Percentiles rank a stretch among this genome's conserved stretches.
These are phyloP conservation scores for Etheostoma spectabile DNA, from an alignment of 2,113 vertebrate species.

Conservation along the genomic window DNA sequence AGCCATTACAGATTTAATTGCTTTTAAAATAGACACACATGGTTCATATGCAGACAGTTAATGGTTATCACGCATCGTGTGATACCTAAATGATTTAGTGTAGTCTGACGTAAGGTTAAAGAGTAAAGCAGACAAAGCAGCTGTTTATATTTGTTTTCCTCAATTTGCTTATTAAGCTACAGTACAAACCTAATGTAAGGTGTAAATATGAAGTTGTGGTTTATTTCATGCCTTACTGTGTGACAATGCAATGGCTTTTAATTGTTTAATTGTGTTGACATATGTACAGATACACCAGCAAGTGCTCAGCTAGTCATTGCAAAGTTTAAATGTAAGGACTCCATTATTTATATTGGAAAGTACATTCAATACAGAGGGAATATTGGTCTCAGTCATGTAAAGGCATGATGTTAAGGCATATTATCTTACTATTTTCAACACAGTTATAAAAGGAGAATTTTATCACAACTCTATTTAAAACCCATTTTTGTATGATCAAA, in stretches of 20 bases:
- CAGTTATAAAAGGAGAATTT: not conserved
- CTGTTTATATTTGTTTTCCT: constrained; percentile 7
- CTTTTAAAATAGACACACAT: constrained; percentile 2
- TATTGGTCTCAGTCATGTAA: not conserved
- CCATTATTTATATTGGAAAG: constrained; percentile 13
- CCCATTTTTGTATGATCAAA: not conserved
- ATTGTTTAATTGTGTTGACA: not conserved
- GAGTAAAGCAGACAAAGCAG: not conserved
- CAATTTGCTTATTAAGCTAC: not conserved
- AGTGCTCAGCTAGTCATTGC: constrained; percentile 43
- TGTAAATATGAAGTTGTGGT: constrained; percentile 17
- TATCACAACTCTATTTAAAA: not conserved
- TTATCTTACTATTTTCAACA: constrained; percentile 4
- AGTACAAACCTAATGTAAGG: not conserved
- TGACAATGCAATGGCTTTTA: not conserved
- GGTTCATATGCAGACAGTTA: not conserved
- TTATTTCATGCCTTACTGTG: constrained; percentile 35
- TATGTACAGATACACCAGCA: constrained; percentile 18
- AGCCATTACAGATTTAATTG: constrained; percentile 15
- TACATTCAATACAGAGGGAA: not conserved
- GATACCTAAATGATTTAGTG: constrained; percentile 2
- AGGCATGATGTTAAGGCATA: not conserved
- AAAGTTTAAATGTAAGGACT: constrained; percentile 59
- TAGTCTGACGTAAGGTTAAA: not conserved
- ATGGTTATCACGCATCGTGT: no score